Conservation (phyloP, 1,140 invertebrate species). For the Apis laboriosa region DNA sequence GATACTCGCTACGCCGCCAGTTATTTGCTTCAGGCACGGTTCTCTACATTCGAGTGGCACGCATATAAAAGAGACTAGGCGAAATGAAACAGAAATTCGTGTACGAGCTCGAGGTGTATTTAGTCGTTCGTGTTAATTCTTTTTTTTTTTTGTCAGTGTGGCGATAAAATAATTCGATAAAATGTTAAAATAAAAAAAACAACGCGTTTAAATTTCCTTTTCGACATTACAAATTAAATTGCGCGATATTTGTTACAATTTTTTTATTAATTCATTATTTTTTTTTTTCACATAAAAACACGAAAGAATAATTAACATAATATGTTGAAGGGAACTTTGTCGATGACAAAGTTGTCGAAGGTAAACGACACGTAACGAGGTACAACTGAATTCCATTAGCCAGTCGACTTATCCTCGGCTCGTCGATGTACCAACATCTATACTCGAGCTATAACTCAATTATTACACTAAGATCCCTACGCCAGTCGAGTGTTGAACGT, state of each 20-base stretch:
- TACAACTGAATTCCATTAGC: constrained; percentile 53
- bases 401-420: constrained; percentile 30
- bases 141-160: background rate
- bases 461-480: constrained; percentile 42
- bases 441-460: constrained; percentile 48
- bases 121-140: background rate
- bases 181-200: background rate
- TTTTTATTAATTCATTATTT: background rate
- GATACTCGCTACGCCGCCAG: constrained; percentile 2
- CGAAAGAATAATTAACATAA: background rate
- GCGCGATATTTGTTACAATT: background rate
- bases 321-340: no score
- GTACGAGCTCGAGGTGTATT: background rate
- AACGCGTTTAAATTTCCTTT: no score
- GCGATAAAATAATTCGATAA: background rate
- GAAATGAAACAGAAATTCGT: constrained; percentile 31
- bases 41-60: background rate
- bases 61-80: background rate
- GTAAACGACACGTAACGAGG: constrained; percentile 35
- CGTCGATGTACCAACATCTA: constrained; percentile 13
- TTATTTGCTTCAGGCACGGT: constrained; percentile 27
- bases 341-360: background rate
- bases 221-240: no score
- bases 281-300: background rate
- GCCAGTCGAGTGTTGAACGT: constrained; percentile 51